These are phyloP conservation scores for Grantiella picta DNA, from an alignment of 2,113 vertebrate species.

Conservation along the genomic window DNA sequence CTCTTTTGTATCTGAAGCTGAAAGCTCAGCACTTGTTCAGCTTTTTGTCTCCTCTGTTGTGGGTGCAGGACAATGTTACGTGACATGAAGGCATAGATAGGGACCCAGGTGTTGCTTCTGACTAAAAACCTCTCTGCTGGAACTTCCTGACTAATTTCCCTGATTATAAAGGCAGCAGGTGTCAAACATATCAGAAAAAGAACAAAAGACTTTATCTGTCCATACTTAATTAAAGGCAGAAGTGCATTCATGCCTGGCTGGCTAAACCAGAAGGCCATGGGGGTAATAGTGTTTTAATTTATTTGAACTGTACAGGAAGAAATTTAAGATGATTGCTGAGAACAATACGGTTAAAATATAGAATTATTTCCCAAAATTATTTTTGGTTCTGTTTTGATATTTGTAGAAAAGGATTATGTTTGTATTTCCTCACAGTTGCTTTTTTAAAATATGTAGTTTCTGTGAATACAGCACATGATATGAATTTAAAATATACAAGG, in stretches of 20 bases:
- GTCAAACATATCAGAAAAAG: conserved; percentile 56
- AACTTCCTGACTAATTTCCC: conserved; percentile 61
- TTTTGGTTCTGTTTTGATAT: neutral
- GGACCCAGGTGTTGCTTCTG: conserved; percentile 62
- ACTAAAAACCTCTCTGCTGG: conserved; percentile 60
- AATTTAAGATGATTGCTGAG: neutral
- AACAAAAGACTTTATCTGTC: conserved; percentile 63
- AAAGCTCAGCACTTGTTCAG: neutral
- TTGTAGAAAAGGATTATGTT: neutral
- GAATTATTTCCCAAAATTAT: neutral
- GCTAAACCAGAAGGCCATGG: neutral
- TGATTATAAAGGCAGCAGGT: conserved; percentile 62
- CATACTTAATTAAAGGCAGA: conserved; percentile 51
- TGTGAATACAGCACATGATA: neutral
- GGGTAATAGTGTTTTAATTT: conserved; percentile 26
- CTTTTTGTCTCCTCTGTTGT: neutral
- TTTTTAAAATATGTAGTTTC: neutral
- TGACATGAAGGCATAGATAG: neutral
- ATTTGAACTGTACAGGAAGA: neutral
- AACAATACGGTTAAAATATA: neutral
- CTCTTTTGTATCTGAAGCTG: neutral
- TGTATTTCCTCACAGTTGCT: neutral
- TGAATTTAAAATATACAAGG: neutral
- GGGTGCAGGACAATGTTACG: rapidly evolving
- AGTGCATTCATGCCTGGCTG: conserved; percentile 23